These are phyloP conservation scores for Scytalopus superciliaris DNA, from an alignment of 2,113 vertebrate genomes.

Conservation along the genomic window DNA sequence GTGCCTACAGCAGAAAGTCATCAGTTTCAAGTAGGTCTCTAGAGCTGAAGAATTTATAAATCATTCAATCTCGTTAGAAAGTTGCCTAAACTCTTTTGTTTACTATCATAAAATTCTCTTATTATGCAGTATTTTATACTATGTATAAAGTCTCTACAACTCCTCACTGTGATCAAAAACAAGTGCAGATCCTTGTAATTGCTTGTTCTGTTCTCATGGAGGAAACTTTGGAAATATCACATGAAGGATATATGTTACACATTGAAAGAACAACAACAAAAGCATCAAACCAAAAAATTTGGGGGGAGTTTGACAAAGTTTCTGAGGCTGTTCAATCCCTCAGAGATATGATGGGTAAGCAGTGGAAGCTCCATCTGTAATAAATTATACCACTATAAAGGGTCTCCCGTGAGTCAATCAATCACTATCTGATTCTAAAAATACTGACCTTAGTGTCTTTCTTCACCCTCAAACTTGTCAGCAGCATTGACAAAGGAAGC, in stretches of 20 bases:
- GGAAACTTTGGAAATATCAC: not conserved
- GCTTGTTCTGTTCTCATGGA: not conserved
- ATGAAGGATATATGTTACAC: not conserved
- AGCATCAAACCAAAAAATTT: not conserved
- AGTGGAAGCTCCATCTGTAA: not conserved
- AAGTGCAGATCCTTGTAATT: not conserved
- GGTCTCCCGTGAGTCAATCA: not conserved
- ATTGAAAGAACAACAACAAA: not conserved
- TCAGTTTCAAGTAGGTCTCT: not conserved
- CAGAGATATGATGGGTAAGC: not conserved
- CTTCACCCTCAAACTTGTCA: not conserved
- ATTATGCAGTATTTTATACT: not conserved
- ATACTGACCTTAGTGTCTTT: not conserved
- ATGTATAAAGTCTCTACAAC: not conserved
- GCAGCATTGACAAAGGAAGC: not conserved
- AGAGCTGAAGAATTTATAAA: conserved; percentile 15
- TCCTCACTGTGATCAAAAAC: not conserved
- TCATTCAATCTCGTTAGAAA: conserved; percentile 27
- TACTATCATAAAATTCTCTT: conserved; percentile 8
- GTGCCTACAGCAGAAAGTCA: conserved; percentile 35
- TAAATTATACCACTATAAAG: not conserved
- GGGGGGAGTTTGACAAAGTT: not conserved
- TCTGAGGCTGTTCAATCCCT: not conserved
- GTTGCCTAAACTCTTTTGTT: conserved; percentile 30
- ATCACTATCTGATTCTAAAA: not conserved